Evolutionary conservation across 2,797 vertebrate genomes (phyloP), one percentile per base, ranked within the genome.

Genomic region (Clarias fuscus): DNA sequence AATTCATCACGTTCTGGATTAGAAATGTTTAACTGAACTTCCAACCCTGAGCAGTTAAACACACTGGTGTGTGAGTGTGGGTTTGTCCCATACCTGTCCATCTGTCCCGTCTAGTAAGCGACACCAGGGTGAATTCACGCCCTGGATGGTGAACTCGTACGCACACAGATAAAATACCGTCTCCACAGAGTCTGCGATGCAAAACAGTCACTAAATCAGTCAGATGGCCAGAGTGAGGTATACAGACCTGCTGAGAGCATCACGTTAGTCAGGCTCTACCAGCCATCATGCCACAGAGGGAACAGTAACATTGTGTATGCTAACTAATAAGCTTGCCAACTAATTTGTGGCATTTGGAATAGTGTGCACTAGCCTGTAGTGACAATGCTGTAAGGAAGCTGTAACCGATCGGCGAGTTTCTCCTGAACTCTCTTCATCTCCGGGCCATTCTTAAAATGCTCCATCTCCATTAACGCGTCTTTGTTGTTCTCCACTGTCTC

Each of bases 111-210:
- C 97, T 87, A 99, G 97, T 88, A 99, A 94, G 0, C 88, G 94
- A 91, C 98, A 99, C 98, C 98, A 99, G 0, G 97, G 97, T 43
- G 98, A 97, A 85, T 96, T 96, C 79, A 95, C 88, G 0, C 95
- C 95, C 89, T 94, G 97, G 92, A 99, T 96, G 84, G 97, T 96
- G 91, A 99, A 94, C 90, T 98, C 98, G 5, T 98, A 99, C 0
- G 97, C 97, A 88, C 98, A 99, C 75, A 98, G 92, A 87, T 97
- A 96, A 93, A 99, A 98, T 20, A 96, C 97, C 89, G 97, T 96
- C 90, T 98, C 97, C n/a, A 96, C 93, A 91, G 96, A 94, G 91
- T 98, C 98, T 99, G 93, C 27, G 89, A 75, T 20, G 93, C 5
- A 85, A 20, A 85, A 5, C n/a, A 83, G 61, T 56, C n/a, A 73